Percentiles rank a stretch among this genome's conserved stretches.
phyloP scores from a whole-genome alignment of 2,113 vertebrate species.

The Sinocyclocheilus rhinocerous region DNA sequence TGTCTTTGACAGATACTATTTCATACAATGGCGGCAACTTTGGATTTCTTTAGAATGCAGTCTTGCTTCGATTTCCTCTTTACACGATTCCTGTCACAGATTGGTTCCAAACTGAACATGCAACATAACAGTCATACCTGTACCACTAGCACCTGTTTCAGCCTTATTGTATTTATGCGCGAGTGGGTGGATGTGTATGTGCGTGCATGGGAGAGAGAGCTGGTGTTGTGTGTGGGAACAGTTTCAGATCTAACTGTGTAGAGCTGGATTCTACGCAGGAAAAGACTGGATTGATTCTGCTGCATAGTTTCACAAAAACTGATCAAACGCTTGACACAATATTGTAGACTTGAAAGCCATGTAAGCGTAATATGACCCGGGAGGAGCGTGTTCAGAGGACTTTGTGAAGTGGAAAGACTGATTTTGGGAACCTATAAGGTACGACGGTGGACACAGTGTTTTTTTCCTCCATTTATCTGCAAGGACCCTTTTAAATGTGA shows the following conservation, averaged over 20 bases:
- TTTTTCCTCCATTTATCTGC: background rate
- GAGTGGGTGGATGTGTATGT: slow-evolving; percentile 27
- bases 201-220: slow-evolving; percentile 20
- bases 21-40: background rate
- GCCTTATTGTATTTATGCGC: slow-evolving; percentile 41
- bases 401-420: background rate
- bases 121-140: slow-evolving; percentile 12
- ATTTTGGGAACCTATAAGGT: background rate
- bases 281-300: slow-evolving; percentile 35
- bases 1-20: slow-evolving; percentile 23
- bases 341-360: slow-evolving; percentile 50
- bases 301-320: slow-evolving; percentile 37
- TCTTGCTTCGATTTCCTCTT: background rate
- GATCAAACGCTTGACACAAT: slow-evolving; percentile 19
- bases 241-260: slow-evolving; percentile 43
- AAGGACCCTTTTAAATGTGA: slow-evolving; percentile 34
- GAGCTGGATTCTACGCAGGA: slow-evolving; percentile 60
- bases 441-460: background rate
- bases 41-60: background rate
- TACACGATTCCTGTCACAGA: background rate
- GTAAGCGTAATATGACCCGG: background rate
- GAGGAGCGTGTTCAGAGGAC: background rate
- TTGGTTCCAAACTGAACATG: background rate
- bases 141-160: slow-evolving; percentile 29
- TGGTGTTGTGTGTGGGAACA: slow-evolving; percentile 4